Base-by-base conservation (phyloP, 1,140 invertebrate species). In the Leucophenga varia region DNA sequence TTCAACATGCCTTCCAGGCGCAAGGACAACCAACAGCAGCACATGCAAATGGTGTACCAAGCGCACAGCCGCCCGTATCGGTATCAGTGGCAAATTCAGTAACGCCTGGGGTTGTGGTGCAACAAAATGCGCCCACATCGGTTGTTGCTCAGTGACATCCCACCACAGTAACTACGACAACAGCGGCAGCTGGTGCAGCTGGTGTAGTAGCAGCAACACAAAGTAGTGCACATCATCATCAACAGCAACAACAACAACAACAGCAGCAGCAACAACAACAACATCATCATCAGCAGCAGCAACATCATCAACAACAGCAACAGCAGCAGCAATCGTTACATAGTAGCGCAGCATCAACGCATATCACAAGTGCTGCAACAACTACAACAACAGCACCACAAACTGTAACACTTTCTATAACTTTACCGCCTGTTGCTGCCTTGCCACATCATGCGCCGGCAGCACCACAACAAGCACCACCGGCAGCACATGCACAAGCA, bases 1-100 rank as follows among this genome's bases (percentile, higher is more conserved):
- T 88, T 77, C 84, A 84, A 63, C 86, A 88, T 60, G 82, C 86
- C 55, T 81, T 85, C 80, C 39, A 82, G 13, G 41, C 58, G 21
- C 57, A 61, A n/a, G 64, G 61, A 44, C 70, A 73, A 43, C 71
- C 67, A n/a, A 65, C 52, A 40, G 71, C 69, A 20, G 71, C 71
- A 3, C 71, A 74, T 31, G 65, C 65, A 8, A 69, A 65, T 42
- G 65, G 59, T 10, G 67, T 58, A 10, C 54, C 60, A 5, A 63
- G 30, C 14, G 42, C 57, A 38, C 44, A 52, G 30, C 59, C 61
- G 21, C 64, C 64, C 0, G 71, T 73, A 7, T 64, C 64, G 2
- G 71, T 74, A 3, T 71, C 71, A 12, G 67, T 74, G 36, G 54
- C 71, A 2, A 74, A 67, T 54, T 59, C 69, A 8, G 69, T 70